These are phyloP conservation scores for Psittacula derbiana DNA, from an alignment of 2,797 vertebrate genomes.

Conservation along the genomic window DNA sequence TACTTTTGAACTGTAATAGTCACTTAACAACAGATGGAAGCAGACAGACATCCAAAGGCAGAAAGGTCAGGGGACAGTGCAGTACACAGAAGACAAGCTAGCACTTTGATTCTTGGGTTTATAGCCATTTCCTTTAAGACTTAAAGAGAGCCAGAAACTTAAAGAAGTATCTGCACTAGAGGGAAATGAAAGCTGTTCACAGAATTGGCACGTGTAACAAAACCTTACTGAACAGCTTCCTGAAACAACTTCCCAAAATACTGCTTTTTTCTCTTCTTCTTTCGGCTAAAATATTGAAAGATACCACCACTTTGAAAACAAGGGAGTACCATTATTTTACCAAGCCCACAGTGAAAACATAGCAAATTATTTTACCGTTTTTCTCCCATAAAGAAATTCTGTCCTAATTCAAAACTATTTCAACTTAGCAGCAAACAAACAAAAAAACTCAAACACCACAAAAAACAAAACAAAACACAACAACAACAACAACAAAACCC, in stretches of 20 bases:
- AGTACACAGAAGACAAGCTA: slow-evolving; percentile 30
- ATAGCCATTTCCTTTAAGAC: slow-evolving; percentile 33
- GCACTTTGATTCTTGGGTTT: slow-evolving; percentile 8
- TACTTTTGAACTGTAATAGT: slow-evolving; percentile 37
- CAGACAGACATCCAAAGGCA: slow-evolving; percentile 46
- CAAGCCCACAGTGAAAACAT: neutral
- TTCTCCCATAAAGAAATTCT: neutral
- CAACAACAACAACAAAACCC: neutral
- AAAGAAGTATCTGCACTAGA: neutral
- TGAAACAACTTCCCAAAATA: neutral
- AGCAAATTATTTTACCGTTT: neutral
- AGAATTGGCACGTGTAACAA: neutral
- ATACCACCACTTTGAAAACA: neutral
- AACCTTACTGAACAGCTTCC: neutral
- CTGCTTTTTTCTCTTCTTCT: neutral
- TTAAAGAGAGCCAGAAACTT: slow-evolving; percentile 23
- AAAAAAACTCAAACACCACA: neutral
- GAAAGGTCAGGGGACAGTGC: slow-evolving; percentile 49
- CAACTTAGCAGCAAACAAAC: neutral
- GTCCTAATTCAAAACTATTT: neutral
- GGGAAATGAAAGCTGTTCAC: neutral
- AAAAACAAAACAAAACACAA: neutral
- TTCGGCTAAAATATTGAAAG: neutral
- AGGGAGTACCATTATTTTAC: neutral
- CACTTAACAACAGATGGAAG: slow-evolving; percentile 47